Conservation (phyloP, 2,888 invertebrate genomes). For the Acanthococcus lagerstroemiae region DNA sequence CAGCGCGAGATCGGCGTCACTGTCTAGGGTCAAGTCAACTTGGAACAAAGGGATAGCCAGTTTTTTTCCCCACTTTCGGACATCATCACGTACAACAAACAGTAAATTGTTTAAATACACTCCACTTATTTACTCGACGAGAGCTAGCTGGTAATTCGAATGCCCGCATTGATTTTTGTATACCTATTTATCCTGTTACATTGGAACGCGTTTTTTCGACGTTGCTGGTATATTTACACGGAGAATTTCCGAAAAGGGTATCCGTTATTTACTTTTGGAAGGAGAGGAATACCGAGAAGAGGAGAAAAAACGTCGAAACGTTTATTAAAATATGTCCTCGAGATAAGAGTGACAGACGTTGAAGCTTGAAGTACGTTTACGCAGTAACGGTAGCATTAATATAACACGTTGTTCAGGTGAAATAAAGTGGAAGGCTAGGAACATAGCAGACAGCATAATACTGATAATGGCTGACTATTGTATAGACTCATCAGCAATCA, state of each 20-base stretch:
- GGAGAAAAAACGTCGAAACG: slow-evolving; percentile 9
- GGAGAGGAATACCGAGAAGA: background rate
- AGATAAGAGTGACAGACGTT: slow-evolving; percentile 26
- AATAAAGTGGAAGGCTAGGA: slow-evolving; percentile 25
- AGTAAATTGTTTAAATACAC: too few species aligned
- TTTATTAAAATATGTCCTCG: slow-evolving; percentile 26
- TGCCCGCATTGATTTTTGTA: too few species aligned
- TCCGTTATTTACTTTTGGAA: slow-evolving; percentile 12
- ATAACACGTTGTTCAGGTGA: slow-evolving; percentile 28
- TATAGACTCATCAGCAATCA: slow-evolving; percentile 31
- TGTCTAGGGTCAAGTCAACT: too few species aligned
- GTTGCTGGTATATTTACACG: background rate
- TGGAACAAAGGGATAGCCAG: too few species aligned
- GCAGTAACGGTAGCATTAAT: slow-evolving; percentile 26
- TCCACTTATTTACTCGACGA: too few species aligned
- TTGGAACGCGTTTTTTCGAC: too few species aligned
- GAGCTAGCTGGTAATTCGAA: too few species aligned
- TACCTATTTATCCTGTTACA: too few species aligned
- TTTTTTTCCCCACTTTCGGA: too few species aligned
- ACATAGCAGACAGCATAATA: slow-evolving; percentile 26
- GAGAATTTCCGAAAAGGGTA: background rate
- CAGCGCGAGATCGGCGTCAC: too few species aligned
- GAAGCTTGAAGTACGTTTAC: slow-evolving; percentile 24
- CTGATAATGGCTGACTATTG: slow-evolving; percentile 28
- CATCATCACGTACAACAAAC: too few species aligned